Percentiles rank a stretch among this genome's conserved stretches.
phyloP scores from a whole-genome alignment of 2,888 invertebrate species.

The Euzophera pinguis region DNA sequence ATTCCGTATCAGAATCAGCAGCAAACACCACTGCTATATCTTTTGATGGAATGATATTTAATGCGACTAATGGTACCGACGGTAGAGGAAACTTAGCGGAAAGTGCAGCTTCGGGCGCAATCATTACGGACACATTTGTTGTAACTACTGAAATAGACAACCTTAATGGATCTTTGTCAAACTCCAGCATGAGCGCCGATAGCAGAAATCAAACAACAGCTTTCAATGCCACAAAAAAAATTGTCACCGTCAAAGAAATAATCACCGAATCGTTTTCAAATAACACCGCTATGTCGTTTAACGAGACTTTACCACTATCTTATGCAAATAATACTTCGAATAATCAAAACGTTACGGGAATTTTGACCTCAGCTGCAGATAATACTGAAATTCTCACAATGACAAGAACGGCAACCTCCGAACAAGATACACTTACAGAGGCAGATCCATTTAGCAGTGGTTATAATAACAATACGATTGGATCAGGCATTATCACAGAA shows the following conservation, averaged over 20 bases:
- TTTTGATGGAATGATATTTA: not conserved
- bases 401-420: constrained; percentile 1
- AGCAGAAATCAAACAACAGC: not conserved
- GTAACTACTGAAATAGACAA: constrained; percentile 1
- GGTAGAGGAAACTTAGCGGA: not conserved
- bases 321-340: not conserved
- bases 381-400: constrained; percentile 4
- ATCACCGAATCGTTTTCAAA: not conserved
- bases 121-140: not conserved
- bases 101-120: not conserved
- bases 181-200: not conserved
- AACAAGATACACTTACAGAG: not conserved
- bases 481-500: not conserved
- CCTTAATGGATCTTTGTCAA: not conserved
- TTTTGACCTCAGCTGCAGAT: not conserved
- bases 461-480: not conserved
- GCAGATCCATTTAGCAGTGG: not conserved
- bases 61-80: not conserved
- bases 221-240: not conserved
- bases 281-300: not conserved
- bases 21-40: not conserved
- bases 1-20: not conserved
- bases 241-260: not conserved
- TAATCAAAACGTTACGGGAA: not conserved
- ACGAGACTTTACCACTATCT: not conserved